A percentile compares a stretch with the other conserved stretches of the same genome.
Conservation (phyloP, 2,113 vertebrate species). For the Lepisosteus oculatus region DNA sequence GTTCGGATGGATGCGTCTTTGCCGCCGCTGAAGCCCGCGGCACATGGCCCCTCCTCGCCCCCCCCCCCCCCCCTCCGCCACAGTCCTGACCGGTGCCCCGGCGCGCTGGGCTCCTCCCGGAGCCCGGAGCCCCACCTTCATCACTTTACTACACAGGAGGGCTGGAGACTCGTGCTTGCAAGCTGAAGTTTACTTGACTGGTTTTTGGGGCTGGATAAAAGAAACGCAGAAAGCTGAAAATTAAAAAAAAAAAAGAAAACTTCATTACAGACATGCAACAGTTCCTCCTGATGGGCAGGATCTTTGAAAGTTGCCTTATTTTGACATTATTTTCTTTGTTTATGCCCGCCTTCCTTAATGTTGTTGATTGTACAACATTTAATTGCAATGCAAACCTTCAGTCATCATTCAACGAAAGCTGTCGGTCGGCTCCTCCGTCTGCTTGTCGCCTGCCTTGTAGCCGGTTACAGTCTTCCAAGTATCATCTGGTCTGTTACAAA, state of each 20-base stretch:
- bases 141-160: slow-evolving; percentile 32
- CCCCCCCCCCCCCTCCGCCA: slow-evolving; percentile 10
- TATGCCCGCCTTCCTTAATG: slow-evolving; percentile 46
- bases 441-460: neutral
- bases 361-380: slow-evolving; percentile 49
- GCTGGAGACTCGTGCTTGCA: slow-evolving; percentile 39
- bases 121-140: slow-evolving; percentile 31
- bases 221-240: slow-evolving; percentile 26
- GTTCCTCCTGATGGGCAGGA: slow-evolving; percentile 35
- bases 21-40: neutral
- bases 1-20: neutral
- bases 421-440: slow-evolving; percentile 12
- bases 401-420: slow-evolving; percentile 25
- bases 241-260: slow-evolving; percentile 31
- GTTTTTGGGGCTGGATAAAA: slow-evolving; percentile 41
- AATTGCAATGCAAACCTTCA: slow-evolving; percentile 29
- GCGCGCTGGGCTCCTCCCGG: slow-evolving; percentile 24
- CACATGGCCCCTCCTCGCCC: slow-evolving; percentile 3
- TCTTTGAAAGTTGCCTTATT: slow-evolving; percentile 70
- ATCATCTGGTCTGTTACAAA: slow-evolving; percentile 58
- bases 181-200: slow-evolving; percentile 38
- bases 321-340: slow-evolving; percentile 58
- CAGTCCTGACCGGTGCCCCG: slow-evolving; percentile 35
- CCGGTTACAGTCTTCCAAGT: slow-evolving; percentile 53
- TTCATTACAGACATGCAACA: slow-evolving; percentile 21